Conservation (phyloP, 2,797 vertebrate genomes). For the Poecilia gillii region DNA sequence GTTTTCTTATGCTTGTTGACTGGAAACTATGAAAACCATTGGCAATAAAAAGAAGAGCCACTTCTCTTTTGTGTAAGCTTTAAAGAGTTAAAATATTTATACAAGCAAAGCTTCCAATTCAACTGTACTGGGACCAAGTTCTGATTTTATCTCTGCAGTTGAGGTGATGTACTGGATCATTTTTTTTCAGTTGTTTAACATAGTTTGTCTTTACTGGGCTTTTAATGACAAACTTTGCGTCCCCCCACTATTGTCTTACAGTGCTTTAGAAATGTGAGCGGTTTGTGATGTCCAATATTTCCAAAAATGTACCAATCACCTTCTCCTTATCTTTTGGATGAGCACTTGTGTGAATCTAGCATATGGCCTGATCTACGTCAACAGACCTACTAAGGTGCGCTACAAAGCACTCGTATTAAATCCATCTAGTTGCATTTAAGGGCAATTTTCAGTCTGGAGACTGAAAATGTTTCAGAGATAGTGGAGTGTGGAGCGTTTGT, state of each 20-base stretch:
- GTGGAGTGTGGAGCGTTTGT: constrained; percentile 35
- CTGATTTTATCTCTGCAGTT: constrained; percentile 28
- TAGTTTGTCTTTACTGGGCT: constrained; percentile 31
- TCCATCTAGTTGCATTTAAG: constrained; percentile 44
- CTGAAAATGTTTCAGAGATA: constrained; percentile 44
- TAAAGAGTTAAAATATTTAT: neutral
- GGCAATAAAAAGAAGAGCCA: neutral
- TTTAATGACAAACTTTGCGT: constrained; percentile 4
- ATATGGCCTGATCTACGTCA: constrained; percentile 38
- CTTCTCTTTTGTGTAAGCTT: constrained; percentile 2
- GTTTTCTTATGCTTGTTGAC: neutral
- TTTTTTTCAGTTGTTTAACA: constrained; percentile 28
- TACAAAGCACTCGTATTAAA: constrained; percentile 33
- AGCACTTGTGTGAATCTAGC: constrained; percentile 9
- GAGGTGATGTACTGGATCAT: constrained; percentile 33
- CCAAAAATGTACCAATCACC: neutral
- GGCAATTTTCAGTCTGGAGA: constrained; percentile 63
- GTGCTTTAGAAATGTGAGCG: constrained; percentile 30
- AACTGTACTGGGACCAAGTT: constrained; percentile 6
- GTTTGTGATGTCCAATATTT: neutral
- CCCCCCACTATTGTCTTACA: constrained; percentile 3
- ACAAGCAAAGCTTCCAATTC: constrained; percentile 19
- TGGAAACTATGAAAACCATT: neutral
- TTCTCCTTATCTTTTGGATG: neutral
- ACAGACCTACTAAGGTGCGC: constrained; percentile 4